Percentiles rank a stretch among this genome's conserved stretches.
phyloP scores from a whole-genome alignment of 2,797 vertebrate genomes.

The Sebastes umbrosus region DNA sequence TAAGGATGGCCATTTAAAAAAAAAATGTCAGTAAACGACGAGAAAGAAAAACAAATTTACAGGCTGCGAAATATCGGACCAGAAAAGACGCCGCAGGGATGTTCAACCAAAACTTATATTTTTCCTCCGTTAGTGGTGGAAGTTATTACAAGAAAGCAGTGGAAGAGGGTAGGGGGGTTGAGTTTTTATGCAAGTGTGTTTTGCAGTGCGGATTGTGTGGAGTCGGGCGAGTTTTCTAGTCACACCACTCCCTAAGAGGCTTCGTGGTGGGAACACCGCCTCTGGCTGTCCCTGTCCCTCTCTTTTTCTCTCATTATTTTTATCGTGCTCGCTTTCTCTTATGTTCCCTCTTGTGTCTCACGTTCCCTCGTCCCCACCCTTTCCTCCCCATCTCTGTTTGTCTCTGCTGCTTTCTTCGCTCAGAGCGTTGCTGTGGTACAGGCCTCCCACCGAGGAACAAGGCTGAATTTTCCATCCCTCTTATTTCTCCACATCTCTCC shows the following conservation, averaged over 20 bases:
- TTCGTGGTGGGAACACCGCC: constrained; percentile 73
- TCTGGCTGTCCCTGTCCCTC: constrained; percentile 72
- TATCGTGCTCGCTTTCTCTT: constrained; percentile 61
- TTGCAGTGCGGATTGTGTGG: constrained; percentile 37
- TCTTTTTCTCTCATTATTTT: constrained; percentile 74
- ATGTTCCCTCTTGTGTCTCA: constrained; percentile 64
- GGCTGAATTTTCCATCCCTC: constrained; percentile 69
- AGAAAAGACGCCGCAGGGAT: constrained; percentile 39
- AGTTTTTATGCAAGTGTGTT: constrained; percentile 46
- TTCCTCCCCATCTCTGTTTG: constrained; percentile 63
- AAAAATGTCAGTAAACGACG: constrained; percentile 5
- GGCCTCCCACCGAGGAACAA: constrained; percentile 75
- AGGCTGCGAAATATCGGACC: constrained; percentile 21
- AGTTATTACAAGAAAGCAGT: constrained; percentile 56
- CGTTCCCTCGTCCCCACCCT: constrained; percentile 65
- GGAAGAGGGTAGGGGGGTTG: constrained; percentile 9
- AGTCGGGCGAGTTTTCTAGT: constrained; percentile 63
- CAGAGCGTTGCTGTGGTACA: constrained; percentile 63
- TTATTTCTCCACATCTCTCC: constrained; percentile 60
- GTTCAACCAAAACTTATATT: constrained; percentile 49
- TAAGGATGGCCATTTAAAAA: constrained; percentile 17
- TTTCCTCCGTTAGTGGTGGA: constrained; percentile 42
- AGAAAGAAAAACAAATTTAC: constrained; percentile 19
- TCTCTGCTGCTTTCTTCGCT: constrained; percentile 68
- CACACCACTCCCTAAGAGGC: constrained; percentile 76